phyloP scores from a whole-genome alignment of 2,797 vertebrate species.

The Esox masquinongy region DNA sequence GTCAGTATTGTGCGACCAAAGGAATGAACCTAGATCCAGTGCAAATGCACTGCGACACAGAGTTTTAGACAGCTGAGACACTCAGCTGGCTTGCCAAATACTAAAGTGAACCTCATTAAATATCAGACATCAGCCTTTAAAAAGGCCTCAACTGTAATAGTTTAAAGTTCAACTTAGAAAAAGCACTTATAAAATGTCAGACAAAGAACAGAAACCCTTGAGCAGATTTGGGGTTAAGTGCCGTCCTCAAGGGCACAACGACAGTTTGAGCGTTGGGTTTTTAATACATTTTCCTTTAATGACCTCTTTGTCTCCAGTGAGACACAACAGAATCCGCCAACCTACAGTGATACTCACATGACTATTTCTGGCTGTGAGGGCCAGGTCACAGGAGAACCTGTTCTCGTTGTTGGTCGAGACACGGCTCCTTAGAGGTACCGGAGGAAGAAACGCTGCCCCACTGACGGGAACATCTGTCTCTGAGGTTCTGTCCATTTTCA shows the following conservation, averaged over 20 bases:
- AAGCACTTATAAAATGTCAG: too few species aligned
- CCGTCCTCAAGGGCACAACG: too few species aligned
- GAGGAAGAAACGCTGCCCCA: conserved; percentile 44
- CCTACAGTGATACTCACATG: conserved; percentile 52
- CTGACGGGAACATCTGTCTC: background rate
- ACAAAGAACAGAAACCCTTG: too few species aligned
- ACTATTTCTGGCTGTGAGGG: conserved; percentile 24
- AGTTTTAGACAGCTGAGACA: too few species aligned
- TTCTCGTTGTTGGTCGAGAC: background rate
- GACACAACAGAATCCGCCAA: background rate
- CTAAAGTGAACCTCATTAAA: background rate
- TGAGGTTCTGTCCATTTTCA: background rate
- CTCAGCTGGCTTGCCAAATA: too few species aligned
- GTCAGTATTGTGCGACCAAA: too few species aligned
- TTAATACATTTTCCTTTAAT: conserved; percentile 2
- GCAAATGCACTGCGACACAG: too few species aligned
- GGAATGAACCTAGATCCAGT: too few species aligned
- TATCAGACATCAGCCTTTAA: too few species aligned
- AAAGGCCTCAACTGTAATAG: too few species aligned
- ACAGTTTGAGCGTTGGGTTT: background rate
- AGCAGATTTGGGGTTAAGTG: too few species aligned
- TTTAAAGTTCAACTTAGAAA: too few species aligned
- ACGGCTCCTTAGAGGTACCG: conserved; percentile 53
- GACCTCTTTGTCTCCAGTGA: conserved; percentile 13
- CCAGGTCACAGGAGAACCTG: conserved; percentile 28